Base-by-base conservation (phyloP, 2,113 vertebrate genomes). In the Archocentrus centrarchus region DNA sequence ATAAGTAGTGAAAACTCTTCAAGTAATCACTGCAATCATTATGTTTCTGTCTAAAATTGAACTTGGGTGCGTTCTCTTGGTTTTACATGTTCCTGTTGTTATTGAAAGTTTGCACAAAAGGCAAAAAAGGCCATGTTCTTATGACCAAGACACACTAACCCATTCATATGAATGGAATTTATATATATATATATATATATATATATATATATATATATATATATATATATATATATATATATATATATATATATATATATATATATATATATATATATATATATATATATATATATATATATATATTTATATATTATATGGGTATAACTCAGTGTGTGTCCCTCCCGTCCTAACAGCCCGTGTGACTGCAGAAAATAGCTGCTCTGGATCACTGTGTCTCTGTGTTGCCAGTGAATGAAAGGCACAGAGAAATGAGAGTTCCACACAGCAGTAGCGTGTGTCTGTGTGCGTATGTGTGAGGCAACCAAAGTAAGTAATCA, bases 341-440 rank as follows among this genome's bases (percentile, higher is more conserved):
- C 32, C 55, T 17, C 35, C 37, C 60, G 58, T 79, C 44, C 41
- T 53, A 32, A 79, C 10, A 9, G n/a, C 53, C 18, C 3, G 30
- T 32, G 77, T 81, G 77, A 88, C 39, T 50, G 47, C 39, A 62
- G 37, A 13, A 84, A 64, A 41, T 9, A 76, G 77, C 24, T 9
- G 37, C 39, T 85, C 61, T 41, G 57, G 59, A 20, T 32, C 50
- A 22, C 44, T 58, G 55, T 13, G 64, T 62, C 80, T 83, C 62
- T 59, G 79, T 59, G 70, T 79, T 62, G 30, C 39, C 47, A n/a
- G 61, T 47, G 20, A 79, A 63, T 83, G 77, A 83, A 86, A 87
- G 86, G 80, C 82, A 90, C 83, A 63, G 27, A 80, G n/a, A 79
- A 77, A 76, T 63, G 63, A 84, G 41, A 79, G 77, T 37, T 41